Percentiles rank a stretch among this genome's conserved stretches.
These are phyloP conservation scores for Euschistus heros DNA, from an alignment of 1,140 invertebrate genomes.

Conservation along the genomic window DNA sequence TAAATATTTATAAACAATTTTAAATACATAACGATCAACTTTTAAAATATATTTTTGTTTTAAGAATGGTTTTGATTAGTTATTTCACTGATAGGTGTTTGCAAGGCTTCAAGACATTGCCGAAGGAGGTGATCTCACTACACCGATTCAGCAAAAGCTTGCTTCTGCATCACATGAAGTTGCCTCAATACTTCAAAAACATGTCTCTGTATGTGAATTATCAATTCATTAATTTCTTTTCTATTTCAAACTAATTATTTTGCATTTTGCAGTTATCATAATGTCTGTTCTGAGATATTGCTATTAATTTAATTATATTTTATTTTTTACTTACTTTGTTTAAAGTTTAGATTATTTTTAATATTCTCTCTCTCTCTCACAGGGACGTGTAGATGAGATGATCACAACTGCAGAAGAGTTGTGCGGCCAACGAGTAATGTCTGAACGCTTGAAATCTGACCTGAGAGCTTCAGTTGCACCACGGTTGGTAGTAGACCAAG, in stretches of 20 bases:
- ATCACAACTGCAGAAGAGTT: constrained; percentile 18
- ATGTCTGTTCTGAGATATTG: too few species aligned
- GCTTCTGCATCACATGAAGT: constrained; percentile 5
- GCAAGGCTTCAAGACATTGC: constrained; percentile 22
- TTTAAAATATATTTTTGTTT: too few species aligned
- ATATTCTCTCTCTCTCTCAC: background rate
- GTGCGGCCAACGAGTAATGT: background rate
- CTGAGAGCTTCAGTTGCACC: constrained; percentile 18
- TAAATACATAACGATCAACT: too few species aligned
- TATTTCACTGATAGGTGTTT: constrained; percentile 13
- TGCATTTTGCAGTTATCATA: too few species aligned
- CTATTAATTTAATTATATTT: background rate
- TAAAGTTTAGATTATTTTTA: background rate
- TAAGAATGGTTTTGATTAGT: too few species aligned
- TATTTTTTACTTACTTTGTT: background rate
- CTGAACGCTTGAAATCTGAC: constrained; percentile 20
- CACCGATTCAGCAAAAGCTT: constrained; percentile 17
- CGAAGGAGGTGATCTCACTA: constrained; percentile 17
- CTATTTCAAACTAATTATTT: background rate
- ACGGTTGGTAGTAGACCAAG: constrained; percentile 16
- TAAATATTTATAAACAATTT: too few species aligned
- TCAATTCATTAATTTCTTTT: background rate
- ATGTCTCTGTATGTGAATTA: constrained; percentile 16
- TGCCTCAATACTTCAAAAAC: constrained; percentile 16
- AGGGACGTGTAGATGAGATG: constrained; percentile 22